These are phyloP conservation scores for Halichoerus grypus DNA, from an alignment of 2,113 vertebrate species.

Conservation along the genomic window DNA sequence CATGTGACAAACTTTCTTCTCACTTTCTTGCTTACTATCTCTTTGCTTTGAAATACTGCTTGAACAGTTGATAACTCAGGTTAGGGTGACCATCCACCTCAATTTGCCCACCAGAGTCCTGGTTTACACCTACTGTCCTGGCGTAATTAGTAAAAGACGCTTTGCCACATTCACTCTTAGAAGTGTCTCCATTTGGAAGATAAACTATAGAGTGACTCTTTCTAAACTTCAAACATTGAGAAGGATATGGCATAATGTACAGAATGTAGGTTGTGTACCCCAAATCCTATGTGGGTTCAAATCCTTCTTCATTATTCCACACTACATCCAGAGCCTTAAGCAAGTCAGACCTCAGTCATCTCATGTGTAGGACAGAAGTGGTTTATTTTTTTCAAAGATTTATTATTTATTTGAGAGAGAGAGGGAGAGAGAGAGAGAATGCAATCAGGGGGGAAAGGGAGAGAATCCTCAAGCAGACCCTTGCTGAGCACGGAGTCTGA, in stretches of 20 bases:
- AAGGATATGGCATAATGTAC: neutral
- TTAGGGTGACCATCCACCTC: neutral
- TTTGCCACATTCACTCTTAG: neutral
- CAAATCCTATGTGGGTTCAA: neutral
- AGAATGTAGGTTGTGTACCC: neutral
- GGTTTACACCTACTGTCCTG: neutral
- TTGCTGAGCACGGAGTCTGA: neutral
- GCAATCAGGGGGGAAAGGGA: neutral
- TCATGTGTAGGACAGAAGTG: neutral
- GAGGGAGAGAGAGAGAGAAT: neutral
- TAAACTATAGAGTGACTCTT: neutral
- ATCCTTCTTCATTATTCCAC: neutral
- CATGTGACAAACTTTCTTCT: constrained; percentile 1
- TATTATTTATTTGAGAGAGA: neutral
- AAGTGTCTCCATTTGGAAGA: constrained; percentile 5
- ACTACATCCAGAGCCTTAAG: neutral
- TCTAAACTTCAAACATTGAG: neutral
- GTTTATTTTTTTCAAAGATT: neutral
- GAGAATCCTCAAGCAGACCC: neutral
- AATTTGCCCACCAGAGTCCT: neutral
- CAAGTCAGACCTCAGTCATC: neutral
- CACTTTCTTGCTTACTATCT: neutral
- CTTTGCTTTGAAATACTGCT: constrained; percentile 41
- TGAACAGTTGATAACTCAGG: neutral
- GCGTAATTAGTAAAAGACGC: neutral